Evolutionary conservation across 2,888 invertebrate species (phyloP).

Genomic region (Mesochorus sp.): DNA sequence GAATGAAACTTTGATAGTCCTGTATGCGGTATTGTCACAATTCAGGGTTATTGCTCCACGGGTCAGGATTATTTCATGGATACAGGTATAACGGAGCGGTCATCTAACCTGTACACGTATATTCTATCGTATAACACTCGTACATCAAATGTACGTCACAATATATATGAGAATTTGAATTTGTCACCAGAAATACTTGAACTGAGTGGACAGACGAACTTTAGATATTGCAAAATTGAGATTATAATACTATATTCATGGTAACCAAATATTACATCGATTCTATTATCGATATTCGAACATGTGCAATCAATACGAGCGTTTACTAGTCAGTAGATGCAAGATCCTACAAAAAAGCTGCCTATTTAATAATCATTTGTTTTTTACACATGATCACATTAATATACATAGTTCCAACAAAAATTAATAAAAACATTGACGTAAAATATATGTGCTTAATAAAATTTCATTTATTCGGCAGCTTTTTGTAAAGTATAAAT

Average conservation of each 20-base stretch:
- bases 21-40: slow-evolving; percentile 21
- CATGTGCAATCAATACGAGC: too few relatives aligned
- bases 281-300: too few relatives aligned
- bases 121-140: not conserved
- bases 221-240: not conserved
- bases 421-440: too few relatives aligned
- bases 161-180: slow-evolving; percentile 51
- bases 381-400: too few relatives aligned
- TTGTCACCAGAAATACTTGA: slow-evolving; percentile 6
- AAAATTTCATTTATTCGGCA: too few relatives aligned
- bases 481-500: too few relatives aligned
- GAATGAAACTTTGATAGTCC: slow-evolving; percentile 29
- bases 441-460: too few relatives aligned
- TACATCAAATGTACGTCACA: slow-evolving; percentile 19
- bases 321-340: too few relatives aligned
- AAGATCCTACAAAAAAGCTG: too few relatives aligned
- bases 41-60: slow-evolving; percentile 41
- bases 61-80: slow-evolving; percentile 6
- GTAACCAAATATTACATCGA: not conserved
- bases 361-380: too few relatives aligned
- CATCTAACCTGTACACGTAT: not conserved
- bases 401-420: too few relatives aligned
- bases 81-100: not conserved
- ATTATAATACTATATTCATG: slow-evolving; percentile 13
- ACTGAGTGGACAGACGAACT: not conserved